Conservation (phyloP, 2,113 vertebrate genomes). For the Pristiophorus japonicus region DNA sequence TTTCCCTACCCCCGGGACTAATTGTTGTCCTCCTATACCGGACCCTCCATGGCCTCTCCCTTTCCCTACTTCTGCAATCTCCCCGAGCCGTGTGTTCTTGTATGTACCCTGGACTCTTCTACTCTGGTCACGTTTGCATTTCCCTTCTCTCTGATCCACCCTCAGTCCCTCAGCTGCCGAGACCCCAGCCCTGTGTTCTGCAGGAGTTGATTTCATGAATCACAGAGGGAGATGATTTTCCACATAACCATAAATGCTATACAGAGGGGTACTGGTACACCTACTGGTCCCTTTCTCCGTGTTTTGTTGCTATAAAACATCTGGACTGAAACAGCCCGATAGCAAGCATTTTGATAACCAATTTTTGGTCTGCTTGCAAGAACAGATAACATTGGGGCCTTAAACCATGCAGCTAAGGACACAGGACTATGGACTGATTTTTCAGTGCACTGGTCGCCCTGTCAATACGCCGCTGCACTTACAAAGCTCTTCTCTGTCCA, state of each 20-base stretch:
- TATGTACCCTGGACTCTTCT: not conserved
- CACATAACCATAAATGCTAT: not conserved
- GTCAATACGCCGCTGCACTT: constrained; percentile 49
- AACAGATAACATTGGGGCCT: no score
- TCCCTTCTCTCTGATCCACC: not conserved
- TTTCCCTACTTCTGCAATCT: not conserved
- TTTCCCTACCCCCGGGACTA: not conserved
- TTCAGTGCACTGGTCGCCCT: not conserved
- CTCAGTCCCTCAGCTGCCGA: not conserved
- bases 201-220: not conserved
- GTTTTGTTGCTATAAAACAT: not conserved
- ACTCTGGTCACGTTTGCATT: not conserved
- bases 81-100: no score
- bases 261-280: not conserved
- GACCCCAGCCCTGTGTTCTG: not conserved
- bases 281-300: not conserved
- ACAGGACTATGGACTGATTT: not conserved
- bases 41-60: not conserved
- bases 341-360: not conserved
- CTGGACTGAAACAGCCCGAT: no score
- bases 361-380: not conserved
- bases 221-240: not conserved
- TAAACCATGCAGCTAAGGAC: no score
- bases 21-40: not conserved
- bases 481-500: constrained; percentile 97